phyloP scores from a whole-genome alignment of 2,113 vertebrate genomes.

The Entelurus aequoreus region DNA sequence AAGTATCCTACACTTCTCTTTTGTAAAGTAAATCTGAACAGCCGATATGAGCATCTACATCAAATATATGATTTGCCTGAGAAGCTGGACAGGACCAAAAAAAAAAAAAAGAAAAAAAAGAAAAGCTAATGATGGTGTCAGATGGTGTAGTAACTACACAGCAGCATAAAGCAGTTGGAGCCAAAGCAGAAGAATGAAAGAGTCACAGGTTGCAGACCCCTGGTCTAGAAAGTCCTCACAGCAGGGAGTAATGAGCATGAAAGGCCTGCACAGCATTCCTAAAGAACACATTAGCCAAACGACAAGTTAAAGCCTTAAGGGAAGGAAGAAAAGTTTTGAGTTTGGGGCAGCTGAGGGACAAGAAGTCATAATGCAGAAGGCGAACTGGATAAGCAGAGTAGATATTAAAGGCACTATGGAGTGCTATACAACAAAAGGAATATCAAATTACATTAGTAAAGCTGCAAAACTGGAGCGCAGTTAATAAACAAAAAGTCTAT shows the following conservation, averaged over 20 bases:
- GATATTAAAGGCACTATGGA: slow-evolving; percentile 13
- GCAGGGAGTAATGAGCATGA: slow-evolving; percentile 28
- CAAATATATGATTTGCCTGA: no score
- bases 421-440: slow-evolving; percentile 35
- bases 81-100: no score
- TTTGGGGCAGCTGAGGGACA: slow-evolving; percentile 11
- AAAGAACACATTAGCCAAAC: slow-evolving; percentile 25
- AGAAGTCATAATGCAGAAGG: slow-evolving; percentile 30
- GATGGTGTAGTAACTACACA: no score
- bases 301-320: slow-evolving; percentile 5
- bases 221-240: slow-evolving; percentile 17
- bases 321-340: not conserved
- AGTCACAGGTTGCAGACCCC: no score
- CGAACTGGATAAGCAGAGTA: slow-evolving; percentile 26
- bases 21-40: no score
- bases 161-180: no score
- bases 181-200: no score
- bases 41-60: no score
- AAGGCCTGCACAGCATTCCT: slow-evolving; percentile 23
- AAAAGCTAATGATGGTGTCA: no score
- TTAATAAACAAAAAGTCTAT: slow-evolving; percentile 63
- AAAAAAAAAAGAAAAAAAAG: no score
- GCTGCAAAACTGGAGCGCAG: slow-evolving; percentile 48
- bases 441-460: slow-evolving; percentile 56
- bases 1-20: no score